Conservation (phyloP, 1,140 invertebrate genomes). For the Vanessa atalanta region DNA sequence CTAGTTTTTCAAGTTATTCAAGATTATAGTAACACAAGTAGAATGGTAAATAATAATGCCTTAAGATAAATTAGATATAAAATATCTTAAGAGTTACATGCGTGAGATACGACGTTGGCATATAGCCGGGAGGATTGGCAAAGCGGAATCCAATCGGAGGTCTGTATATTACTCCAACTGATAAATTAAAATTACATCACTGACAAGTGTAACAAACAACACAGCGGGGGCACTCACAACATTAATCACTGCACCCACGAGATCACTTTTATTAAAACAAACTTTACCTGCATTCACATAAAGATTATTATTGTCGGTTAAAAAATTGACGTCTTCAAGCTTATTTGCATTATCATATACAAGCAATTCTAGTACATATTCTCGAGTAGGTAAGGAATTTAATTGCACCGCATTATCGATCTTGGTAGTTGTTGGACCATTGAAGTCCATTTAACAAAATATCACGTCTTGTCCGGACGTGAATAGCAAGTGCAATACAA, state of each 20-base stretch:
- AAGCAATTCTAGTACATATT: constrained; percentile 22
- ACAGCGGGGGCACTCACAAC: constrained; percentile 50
- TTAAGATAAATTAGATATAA: neutral
- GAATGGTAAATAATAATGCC: constrained; percentile 2
- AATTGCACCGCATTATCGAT: constrained; percentile 26
- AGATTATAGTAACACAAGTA: neutral
- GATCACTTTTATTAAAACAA: constrained; percentile 35
- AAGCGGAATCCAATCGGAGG: constrained; percentile 25
- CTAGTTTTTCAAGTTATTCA: constrained; percentile 7
- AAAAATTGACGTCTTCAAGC: constrained; percentile 35
- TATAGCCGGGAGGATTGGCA: constrained; percentile 2
- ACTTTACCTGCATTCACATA: constrained; percentile 44
- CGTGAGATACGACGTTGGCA: constrained; percentile 6
- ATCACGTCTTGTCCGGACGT: constrained; percentile 48
- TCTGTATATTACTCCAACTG: constrained; percentile 37
- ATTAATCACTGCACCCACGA: constrained; percentile 40
- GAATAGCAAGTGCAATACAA: constrained; percentile 45
- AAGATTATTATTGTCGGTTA: constrained; percentile 43
- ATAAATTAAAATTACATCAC: constrained; percentile 58
- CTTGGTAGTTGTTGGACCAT: constrained; percentile 20
- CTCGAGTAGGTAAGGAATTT: constrained; percentile 16
- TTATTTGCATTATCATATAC: constrained; percentile 31
- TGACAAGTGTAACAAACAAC: constrained; percentile 62
- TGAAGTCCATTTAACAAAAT: constrained; percentile 53
- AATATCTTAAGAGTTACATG: constrained; percentile 6